A percentile compares a stretch with the other conserved stretches of the same genome.
These are phyloP conservation scores for Hestina assimilis DNA, from an alignment of 1,140 invertebrate species.

Conservation along the genomic window DNA sequence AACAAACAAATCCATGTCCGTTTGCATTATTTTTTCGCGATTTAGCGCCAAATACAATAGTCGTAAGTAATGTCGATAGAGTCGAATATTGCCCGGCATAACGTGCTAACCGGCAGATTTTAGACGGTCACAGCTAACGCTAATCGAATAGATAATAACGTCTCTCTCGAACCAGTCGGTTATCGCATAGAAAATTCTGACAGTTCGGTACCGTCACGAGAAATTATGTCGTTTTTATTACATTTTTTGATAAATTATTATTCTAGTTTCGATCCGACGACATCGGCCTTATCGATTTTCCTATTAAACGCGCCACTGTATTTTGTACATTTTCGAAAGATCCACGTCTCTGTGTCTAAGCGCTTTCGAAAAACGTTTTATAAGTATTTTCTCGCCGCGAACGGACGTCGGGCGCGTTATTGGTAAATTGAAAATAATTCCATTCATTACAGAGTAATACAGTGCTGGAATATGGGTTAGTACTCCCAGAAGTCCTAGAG, in stretches of 20 bases:
- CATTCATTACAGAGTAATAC: conserved; percentile 72
- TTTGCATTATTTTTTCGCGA: conserved; percentile 67
- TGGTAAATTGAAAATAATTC: conserved; percentile 74
- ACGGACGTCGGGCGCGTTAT: conserved; percentile 65
- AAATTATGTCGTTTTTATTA: conserved; percentile 79
- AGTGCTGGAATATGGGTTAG: conserved; percentile 73
- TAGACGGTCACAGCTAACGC: conserved; percentile 20
- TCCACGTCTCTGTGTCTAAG: conserved; percentile 58
- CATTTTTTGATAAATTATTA: conserved; percentile 78
- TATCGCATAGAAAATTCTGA: conserved; percentile 72
- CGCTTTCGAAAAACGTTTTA: conserved; percentile 75
- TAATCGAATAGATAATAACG: conserved; percentile 6
- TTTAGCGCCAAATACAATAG: conserved; percentile 72
- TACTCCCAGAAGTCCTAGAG: conserved; percentile 25
- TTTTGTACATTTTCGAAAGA: conserved; percentile 71
- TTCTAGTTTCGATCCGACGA: conserved; percentile 67
- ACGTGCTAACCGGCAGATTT: conserved; percentile 50
- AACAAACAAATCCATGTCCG: conserved; percentile 70
- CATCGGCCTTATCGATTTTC: conserved; percentile 73
- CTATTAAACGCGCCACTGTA: conserved; percentile 67
- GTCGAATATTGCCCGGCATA: conserved; percentile 46
- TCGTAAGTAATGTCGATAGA: conserved; percentile 58
- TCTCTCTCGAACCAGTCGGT: conserved; percentile 44
- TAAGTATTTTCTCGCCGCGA: conserved; percentile 64
- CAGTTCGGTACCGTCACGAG: conserved; percentile 69